Base-by-base conservation (phyloP, 2,797 vertebrate species). In the Microctenopoma steveboyesi region DNA sequence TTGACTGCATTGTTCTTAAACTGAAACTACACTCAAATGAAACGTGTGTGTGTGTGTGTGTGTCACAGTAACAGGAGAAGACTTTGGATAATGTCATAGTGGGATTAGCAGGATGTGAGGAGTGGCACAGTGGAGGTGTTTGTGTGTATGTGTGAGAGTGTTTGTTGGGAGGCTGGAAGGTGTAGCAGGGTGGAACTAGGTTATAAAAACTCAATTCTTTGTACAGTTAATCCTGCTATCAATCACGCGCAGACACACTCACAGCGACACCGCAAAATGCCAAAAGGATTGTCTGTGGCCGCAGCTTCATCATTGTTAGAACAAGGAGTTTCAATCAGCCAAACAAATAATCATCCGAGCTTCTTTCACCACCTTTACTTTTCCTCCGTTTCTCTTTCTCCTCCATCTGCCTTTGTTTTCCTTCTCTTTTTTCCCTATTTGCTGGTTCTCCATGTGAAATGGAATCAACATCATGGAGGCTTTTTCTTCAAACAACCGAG, bases 281-380 rank as follows among this genome's bases (percentile, higher is more conserved):
- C 33, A 40, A 10, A 27, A 33, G n/a, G 58, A 54, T 46, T 54
- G 47, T n/a, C 40, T 10, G 18, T 28, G 48, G 35, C 10, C n/a
- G 16, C 53, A 51, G 28, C 50, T 57, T 45, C 53, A 50, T 46
- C 25, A 54, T 54, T 25, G 9, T 25, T 48, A 50, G 37, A 62
- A 70, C 43, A 55, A 46, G 9, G 9, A 33, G 35, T 55, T 62
- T 55, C 7, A 62, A 49, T 68, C 47, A 45, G 48, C 55, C 47
- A 45, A 25, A 47, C 66, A 54, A 33, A 54, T 22, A 47, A 42
- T 48, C 25, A 42, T 6, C 45, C 18, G 42, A 69, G 11, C 37
- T 61, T 37, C 25, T 60, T 43, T 22, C 40, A 55, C 13, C 60
- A 5, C 2, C n/a, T 63, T 30, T 30, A 4, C 37, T 35, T 43